Evolutionary conservation across 2,113 vertebrate genomes (phyloP), one percentile per base, ranked within the genome.

Genomic region (Promerops cafer): DNA sequence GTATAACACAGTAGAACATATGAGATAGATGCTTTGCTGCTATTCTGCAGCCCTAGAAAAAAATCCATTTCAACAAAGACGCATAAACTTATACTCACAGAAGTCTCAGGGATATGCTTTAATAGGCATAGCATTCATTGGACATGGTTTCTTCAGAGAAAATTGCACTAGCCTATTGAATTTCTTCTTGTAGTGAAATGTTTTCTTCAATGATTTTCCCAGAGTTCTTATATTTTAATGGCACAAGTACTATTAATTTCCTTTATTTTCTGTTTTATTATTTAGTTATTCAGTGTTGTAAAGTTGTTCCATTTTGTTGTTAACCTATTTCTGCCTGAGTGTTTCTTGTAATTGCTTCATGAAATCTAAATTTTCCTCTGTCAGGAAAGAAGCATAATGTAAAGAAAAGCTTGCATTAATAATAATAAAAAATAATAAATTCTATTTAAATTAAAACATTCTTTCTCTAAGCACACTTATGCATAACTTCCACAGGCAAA

Each of bases 281-380:
- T 79, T 77, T 18, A 44, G 28, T 2, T 91, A 68, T 71, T 75
- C 63, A 84, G 16, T 75, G n/a, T 53, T 60, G 15, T 81, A 69
- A 81, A 70, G 33, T 61, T 93, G 31, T 77, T 78, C 47, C 21
- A 57, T 35, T 82, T 94, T 59, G 21, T 40, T 90, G n/a, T 79
- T 87, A 90, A 74, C 19, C 52, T 91, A n/a, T 84, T 97, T 94
- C 57, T 89, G 19, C 33, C 64, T 70, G 44, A 69, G 22, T 60
- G 23, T 93, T 94, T 82, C 42, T 83, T 92, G 49, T 63, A 94
- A 83, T 75, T 93, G 50, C 30, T 94, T 87, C 57, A 82, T 76
- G 45, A 91, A 88, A 80, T 79, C 78, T 75, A 83, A 79, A 54
- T 70, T 91, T 89, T 81, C 27, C 35, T 89, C 45, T 83, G 45